Evolutionary conservation across 1,140 invertebrate genomes (phyloP), one percentile per base, ranked within the genome.

Genomic region (Fopius arisanus): DNA sequence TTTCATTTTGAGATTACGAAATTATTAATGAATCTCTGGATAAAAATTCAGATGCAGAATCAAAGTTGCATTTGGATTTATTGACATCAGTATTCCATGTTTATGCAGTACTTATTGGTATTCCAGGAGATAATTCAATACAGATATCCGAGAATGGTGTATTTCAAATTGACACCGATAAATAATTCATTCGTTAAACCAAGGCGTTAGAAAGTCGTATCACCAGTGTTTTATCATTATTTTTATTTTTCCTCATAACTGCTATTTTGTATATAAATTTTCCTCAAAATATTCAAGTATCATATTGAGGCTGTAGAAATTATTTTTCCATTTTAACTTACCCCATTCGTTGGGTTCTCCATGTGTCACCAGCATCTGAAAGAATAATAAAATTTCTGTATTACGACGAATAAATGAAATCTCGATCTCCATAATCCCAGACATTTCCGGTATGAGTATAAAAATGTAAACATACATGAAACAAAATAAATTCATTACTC

Each of bases 151-250:
- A 72, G 40, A 78, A 67, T 73, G 48, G 67, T 54, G 67, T 71
- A 70, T 28, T n/a, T 63, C 31, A 12, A 70, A 67, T 77, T 62
- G 67, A 75, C 68, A 65, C 48, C 37, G 33, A 68, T 76, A 70
- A 66, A 31, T 76, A 70, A 19, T 40, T 72, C 70, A 78, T 74
- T 78, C 66, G 68, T 71, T 51, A 31, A 51, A 77, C 43, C 48
- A 76, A 76, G 72, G 72, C 73, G 73, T 78, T 59, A 75, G 78
- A 70, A 63, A 68, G 75, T 71, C 68, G 40, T 70, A 66, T 33
- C 73, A 67, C 70, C 70, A 78, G 41, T 63, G 37, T 21, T 37
- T 37, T 43, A 67, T 51, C 69, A 68, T 72, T 78, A 70, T 78
- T 77, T 78, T 71, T 63, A 62, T 59, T 66, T 75, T 75, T 65